Conservation (phyloP, 2,888 invertebrate genomes). For the Shargacucullia verbasci region DNA sequence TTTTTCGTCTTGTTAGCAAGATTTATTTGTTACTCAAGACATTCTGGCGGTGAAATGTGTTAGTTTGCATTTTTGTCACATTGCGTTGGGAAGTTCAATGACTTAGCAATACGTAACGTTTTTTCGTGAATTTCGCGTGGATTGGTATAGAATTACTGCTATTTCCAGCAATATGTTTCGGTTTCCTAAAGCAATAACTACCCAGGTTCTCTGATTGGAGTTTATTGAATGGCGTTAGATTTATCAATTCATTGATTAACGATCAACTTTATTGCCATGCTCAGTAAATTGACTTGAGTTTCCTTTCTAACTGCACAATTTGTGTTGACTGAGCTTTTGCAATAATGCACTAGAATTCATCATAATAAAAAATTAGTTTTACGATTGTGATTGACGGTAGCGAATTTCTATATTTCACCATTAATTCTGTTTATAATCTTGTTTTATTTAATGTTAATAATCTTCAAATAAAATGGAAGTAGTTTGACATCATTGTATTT, state of each 20-base stretch:
- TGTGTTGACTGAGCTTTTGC: conserved; percentile 24
- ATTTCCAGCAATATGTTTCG: conserved; percentile 2
- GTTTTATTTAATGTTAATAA: too few relatives aligned
- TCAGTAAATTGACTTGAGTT: conserved; percentile 16
- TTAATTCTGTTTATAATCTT: background rate
- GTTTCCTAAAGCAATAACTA: conserved; percentile 1
- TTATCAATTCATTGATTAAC: conserved; percentile 29
- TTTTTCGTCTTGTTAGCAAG: conserved; percentile 65
- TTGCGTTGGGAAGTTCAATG: conserved; percentile 3
- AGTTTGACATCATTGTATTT: background rate
- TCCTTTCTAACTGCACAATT: conserved; percentile 32
- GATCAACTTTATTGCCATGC: conserved; percentile 24
- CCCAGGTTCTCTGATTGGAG: conserved; percentile 7
- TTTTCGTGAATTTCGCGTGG: background rate
- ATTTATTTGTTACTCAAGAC: conserved; percentile 50
- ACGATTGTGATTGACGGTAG: conserved; percentile 2
- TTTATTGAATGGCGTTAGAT: conserved; percentile 24
- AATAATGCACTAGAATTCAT: conserved; percentile 22
- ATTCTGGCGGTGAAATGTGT: conserved; percentile 1
- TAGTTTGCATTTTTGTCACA: conserved; percentile 16
- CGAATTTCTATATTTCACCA: conserved; percentile 2
- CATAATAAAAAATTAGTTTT: conserved; percentile 13
- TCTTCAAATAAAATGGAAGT: too few relatives aligned
- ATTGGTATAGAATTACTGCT: background rate
- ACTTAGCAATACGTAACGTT: too few relatives aligned